Percentiles rank a stretch among this genome's conserved stretches.
These are phyloP conservation scores for Passer domesticus DNA, from an alignment of 2,113 vertebrate species.

Conservation along the genomic window DNA sequence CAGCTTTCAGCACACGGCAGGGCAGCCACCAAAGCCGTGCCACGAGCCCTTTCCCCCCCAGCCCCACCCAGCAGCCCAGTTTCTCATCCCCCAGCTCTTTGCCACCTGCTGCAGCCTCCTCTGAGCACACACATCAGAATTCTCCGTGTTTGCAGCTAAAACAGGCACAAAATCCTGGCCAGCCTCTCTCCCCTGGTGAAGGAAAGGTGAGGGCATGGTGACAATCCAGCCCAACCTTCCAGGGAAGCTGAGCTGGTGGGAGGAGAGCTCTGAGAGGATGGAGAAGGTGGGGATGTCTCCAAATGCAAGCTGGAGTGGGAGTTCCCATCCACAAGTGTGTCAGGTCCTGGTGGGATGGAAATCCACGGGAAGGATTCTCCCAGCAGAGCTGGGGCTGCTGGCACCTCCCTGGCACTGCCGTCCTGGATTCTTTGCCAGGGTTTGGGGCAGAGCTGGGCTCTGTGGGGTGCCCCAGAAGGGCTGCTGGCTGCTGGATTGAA, in stretches of 20 bases:
- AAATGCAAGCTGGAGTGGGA: slow-evolving; percentile 25
- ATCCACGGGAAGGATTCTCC: not conserved
- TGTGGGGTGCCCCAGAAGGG: not conserved
- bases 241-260: not conserved
- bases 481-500: not conserved
- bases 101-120: not conserved
- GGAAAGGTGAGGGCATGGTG: not conserved
- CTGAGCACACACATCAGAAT: not conserved
- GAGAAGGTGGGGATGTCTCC: slow-evolving; percentile 12
- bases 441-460: not conserved
- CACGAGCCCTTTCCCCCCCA: not conserved
- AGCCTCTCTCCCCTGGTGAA: not conserved
- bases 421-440: not conserved
- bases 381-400: not conserved
- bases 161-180: not conserved
- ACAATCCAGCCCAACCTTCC: slow-evolving; percentile 2
- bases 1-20: not conserved
- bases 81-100: not conserved
- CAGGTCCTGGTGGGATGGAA: slow-evolving; percentile 28
- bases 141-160: rapidly evolving
- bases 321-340: not conserved
- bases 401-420: not conserved
- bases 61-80: not conserved
- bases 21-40: rapidly evolving
- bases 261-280: slow-evolving; percentile 6